Conservation (phyloP, 1,140 invertebrate species). For the Zaprionus inermis region DNA sequence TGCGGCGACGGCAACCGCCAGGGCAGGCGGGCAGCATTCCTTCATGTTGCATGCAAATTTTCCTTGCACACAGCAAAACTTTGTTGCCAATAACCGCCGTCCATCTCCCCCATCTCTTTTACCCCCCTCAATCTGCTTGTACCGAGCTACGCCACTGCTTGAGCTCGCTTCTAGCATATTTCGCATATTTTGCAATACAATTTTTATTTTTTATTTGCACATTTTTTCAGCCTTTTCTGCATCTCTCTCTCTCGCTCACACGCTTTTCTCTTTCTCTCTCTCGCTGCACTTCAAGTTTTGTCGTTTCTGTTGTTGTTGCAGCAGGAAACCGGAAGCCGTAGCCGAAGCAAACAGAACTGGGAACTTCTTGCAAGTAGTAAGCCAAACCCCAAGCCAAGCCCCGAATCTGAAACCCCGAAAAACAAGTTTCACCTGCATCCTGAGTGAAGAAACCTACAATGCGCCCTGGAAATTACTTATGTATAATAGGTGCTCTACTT, state of each 20-base stretch:
- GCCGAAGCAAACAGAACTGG: constrained; percentile 59
- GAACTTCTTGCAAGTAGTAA: constrained; percentile 63
- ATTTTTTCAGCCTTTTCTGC: constrained; percentile 1
- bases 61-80: constrained; percentile 24
- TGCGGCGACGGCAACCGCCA: constrained; percentile 4
- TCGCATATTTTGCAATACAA: constrained; percentile 40
- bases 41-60: constrained; percentile 58
- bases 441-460: constrained; percentile 15
- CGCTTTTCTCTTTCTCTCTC: background rate
- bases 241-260: background rate
- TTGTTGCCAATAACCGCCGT: constrained; percentile 15
- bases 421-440: constrained; percentile 1
- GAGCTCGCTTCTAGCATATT: constrained; percentile 34
- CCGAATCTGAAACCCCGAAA: constrained; percentile 2
- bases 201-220: constrained; percentile 21
- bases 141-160: constrained; percentile 1
- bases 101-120: too few relatives aligned
- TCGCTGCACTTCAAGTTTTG: constrained; percentile 51
- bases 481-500: constrained; percentile 27
- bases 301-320: constrained; percentile 19
- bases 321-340: constrained; percentile 53
- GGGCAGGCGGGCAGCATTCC: constrained; percentile 26
- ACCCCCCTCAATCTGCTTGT: background rate
- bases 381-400: constrained; percentile 24
- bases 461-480: constrained; percentile 65